Conservation (phyloP, 1,140 invertebrate species). For the Zophobas morio region DNA sequence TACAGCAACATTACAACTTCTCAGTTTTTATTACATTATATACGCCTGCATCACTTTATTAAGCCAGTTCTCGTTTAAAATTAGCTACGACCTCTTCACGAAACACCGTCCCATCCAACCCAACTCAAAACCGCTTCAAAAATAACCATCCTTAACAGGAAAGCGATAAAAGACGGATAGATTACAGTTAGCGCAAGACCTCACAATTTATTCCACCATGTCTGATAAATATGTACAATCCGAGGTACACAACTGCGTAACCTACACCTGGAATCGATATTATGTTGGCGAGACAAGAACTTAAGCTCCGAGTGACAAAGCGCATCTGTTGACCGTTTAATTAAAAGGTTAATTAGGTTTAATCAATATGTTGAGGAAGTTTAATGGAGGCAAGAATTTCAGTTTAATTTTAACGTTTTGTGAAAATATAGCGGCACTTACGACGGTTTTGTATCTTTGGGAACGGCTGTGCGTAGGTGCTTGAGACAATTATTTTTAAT, state of each 20-base stretch:
- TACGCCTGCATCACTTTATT: constrained; percentile 2
- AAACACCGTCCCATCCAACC: too few species aligned
- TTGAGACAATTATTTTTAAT: constrained; percentile 33
- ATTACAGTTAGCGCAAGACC: background rate
- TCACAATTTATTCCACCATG: background rate
- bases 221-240: background rate
- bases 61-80: background rate
- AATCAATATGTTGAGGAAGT: constrained; percentile 36
- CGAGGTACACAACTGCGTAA: background rate
- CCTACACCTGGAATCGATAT: constrained; percentile 38
- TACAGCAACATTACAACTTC: constrained; percentile 16
- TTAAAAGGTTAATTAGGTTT: constrained; percentile 43
- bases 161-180: background rate
- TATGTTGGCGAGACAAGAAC: constrained; percentile 8
- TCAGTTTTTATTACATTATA: background rate
- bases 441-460: constrained; percentile 12
- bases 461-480: constrained; percentile 27
- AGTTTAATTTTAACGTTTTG: constrained; percentile 36
- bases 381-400: constrained; percentile 8
- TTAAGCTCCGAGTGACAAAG: constrained; percentile 27
- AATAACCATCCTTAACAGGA: too few species aligned
- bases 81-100: background rate
- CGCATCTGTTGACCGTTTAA: constrained; percentile 42
- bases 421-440: constrained; percentile 26
- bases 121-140: too few species aligned